A percentile compares a stretch with the other conserved stretches of the same genome.
Evolutionary conservation across 37 sponge, comb jelly and placozoan genomes (phyloP).

Genomic region (Mnemiopsis leidyi): DNA sequence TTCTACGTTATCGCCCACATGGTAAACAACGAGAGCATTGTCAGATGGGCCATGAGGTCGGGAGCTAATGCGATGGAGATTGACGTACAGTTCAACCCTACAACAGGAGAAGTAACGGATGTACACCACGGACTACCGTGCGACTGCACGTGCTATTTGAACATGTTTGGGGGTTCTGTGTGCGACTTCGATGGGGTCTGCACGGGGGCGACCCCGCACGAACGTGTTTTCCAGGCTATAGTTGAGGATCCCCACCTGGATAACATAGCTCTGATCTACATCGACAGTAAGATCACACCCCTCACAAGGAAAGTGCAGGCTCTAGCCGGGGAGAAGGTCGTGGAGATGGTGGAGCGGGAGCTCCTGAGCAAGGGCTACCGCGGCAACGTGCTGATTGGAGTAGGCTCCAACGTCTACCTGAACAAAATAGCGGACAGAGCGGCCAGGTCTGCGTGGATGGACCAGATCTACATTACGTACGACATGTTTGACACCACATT

Average conservation of each 20-base stretch:
- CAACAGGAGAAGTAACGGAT: background rate
- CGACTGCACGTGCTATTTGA: constrained; percentile 6
- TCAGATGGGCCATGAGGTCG: constrained; percentile 10
- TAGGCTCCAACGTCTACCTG: background rate
- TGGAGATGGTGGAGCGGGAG: background rate
- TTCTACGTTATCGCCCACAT: constrained; percentile 31
- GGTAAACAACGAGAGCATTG: constrained; percentile 13
- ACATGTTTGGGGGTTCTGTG: constrained; percentile 9
- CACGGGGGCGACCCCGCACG: background rate
- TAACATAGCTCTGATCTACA: constrained; percentile 7
- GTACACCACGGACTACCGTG: constrained; percentile 1
- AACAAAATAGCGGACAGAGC: background rate
- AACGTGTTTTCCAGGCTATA: background rate
- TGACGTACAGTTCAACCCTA: background rate
- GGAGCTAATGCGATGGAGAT: constrained; percentile 12
- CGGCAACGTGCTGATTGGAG: constrained; percentile 7
- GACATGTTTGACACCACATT: constrained; percentile 27
- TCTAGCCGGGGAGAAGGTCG: background rate
- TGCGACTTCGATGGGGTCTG: constrained; percentile 25
- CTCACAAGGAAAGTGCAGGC: background rate
- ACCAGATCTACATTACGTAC: background rate
- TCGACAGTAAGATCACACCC: background rate
- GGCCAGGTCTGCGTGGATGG: background rate
- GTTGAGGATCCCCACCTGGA: background rate
- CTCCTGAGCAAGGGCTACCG: constrained; percentile 3